Evolutionary conservation across 2,888 invertebrate species (phyloP), one percentile per base, ranked within the genome.

Genomic region (Tachina lurida): DNA sequence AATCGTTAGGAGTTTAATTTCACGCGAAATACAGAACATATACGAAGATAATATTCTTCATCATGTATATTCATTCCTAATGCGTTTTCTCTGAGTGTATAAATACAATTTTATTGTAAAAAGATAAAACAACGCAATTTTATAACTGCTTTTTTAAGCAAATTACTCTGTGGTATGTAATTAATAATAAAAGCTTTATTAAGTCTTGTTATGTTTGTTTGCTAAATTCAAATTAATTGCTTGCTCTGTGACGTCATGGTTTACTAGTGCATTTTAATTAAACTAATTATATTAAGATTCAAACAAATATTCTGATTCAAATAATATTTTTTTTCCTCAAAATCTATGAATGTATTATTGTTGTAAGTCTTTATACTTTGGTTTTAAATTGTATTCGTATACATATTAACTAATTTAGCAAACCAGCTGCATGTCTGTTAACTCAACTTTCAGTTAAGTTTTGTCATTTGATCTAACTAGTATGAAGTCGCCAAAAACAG

Each of bases 391-490:
- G 5, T 31, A 7, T 2, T 31, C 31, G 31, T 31, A 7, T 7
- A 22, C 10, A 12, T 22, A 56, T 56, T 56, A 22, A 22, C 12
- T 22, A 41, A 5, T 62, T 39, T 15, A 41, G 31, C 13, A 63
- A 63, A 43, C 15, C 13, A 65, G 43, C 47, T 10, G 47, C 17
- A 19, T 47, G 8, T 31, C 49, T 47, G 31, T 39, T 60, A n/a
- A 10, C 2, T 45, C 10, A 56, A 80, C 49, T 65, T 60, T 83
- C 73, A 83, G 77, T 83, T 60, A 49, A n/a, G 41, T 17, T 58
- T 52, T 9, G 60, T 58, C 65, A 39, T 77, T 77, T 22, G 67
- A 67, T 67, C 65, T 65, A 45, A 83, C 83, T 71, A 77, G 49
- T 73, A 83, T 83, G 83, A 71, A 58, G 58, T 58, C 58, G 77